Evolutionary conservation across 1,140 invertebrate genomes (phyloP), one percentile per base, ranked within the genome.

Genomic region (Drosophila jambulina): DNA sequence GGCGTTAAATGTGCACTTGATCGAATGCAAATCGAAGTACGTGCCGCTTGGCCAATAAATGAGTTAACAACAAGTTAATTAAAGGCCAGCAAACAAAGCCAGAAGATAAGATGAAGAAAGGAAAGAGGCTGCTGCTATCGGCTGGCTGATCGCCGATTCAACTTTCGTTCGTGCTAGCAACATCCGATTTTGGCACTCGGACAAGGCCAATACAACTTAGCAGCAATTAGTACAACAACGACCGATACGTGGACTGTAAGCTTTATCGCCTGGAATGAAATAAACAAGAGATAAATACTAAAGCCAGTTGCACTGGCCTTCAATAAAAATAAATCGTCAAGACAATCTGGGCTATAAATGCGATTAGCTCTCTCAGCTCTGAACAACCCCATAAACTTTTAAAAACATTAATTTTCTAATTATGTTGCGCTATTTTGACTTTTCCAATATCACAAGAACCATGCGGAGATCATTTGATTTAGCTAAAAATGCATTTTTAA

Each of bases 171-270:
- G 21, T n/a, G 53, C 29, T 54, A 34, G 43, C 69, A 34, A 56
- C 43, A 53, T 43, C 13, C 29, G 54, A 69, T 61, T 70, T 72
- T 68, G 80, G 40, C 80, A 77, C 45, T 75, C 58, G 53, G 38
- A 46, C 76, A 80, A 83, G 76, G 77, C 45, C 45, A 68, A 58
- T n/a, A n/a, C 29, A 40, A 78, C 78, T 84, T 78, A 80, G 64
- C 68, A 71, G 61, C 65, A 70, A 71, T 70, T 80, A 70, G 88
- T 54, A 38, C 46, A 49, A 78, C 38, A 58, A 42, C 48, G 40
- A 51, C 53, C 69, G 40, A 43, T 65, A 25, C 19, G 27, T 23
- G 9, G 36, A 27, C 27, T 27, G 17, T 76, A 67, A 49, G 56
- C 25, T n/a, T 42, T 72, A 74, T 72, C 68, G 67, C n/a, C 43